Evolutionary conservation across 2,888 invertebrate species (phyloP).

Genomic region (Cheilosia pagana): DNA sequence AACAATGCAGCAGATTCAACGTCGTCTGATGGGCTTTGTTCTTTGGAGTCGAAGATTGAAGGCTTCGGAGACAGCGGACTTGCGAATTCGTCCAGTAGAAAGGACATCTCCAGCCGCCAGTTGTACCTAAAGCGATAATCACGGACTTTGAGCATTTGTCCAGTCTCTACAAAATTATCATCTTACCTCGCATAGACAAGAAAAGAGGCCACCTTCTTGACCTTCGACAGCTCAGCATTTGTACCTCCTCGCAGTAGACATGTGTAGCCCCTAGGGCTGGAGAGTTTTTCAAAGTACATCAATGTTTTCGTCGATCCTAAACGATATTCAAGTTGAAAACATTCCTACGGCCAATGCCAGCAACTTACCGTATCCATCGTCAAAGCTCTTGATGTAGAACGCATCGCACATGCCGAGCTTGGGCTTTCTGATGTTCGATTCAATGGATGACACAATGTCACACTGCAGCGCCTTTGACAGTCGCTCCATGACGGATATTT

Average conservation of each 20-base stretch:
- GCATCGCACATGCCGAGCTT: slow-evolving; percentile 92
- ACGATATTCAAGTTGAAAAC: background rate
- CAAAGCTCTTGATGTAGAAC: slow-evolving; percentile 89
- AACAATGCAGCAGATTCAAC: slow-evolving; percentile 47
- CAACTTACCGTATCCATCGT: slow-evolving; percentile 83
- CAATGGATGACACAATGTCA: slow-evolving; percentile 93
- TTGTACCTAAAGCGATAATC: slow-evolving; percentile 87
- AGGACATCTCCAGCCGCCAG: slow-evolving; percentile 95
- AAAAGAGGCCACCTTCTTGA: slow-evolving; percentile 92
- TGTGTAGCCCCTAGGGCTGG: slow-evolving; percentile 92
- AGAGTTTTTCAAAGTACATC: slow-evolving; percentile 97
- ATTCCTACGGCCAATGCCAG: background rate
- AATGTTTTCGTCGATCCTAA: slow-evolving; percentile 90
- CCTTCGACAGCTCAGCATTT: slow-evolving; percentile 89
- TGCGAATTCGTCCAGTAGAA: slow-evolving; percentile 94
- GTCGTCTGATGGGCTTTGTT: slow-evolving; percentile 80
- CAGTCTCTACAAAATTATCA: background rate
- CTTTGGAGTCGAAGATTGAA: slow-evolving; percentile 84
- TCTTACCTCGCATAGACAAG: slow-evolving; percentile 86
- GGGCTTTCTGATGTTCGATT: slow-evolving; percentile 92
- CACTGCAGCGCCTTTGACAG: slow-evolving; percentile 92
- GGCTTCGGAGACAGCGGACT: slow-evolving; percentile 87
- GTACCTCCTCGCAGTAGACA: slow-evolving; percentile 94
- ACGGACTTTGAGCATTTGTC: background rate
- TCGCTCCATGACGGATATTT: slow-evolving; percentile 91